Conservation (phyloP, 2,888 invertebrate genomes). For the Anticlea derivata region DNA sequence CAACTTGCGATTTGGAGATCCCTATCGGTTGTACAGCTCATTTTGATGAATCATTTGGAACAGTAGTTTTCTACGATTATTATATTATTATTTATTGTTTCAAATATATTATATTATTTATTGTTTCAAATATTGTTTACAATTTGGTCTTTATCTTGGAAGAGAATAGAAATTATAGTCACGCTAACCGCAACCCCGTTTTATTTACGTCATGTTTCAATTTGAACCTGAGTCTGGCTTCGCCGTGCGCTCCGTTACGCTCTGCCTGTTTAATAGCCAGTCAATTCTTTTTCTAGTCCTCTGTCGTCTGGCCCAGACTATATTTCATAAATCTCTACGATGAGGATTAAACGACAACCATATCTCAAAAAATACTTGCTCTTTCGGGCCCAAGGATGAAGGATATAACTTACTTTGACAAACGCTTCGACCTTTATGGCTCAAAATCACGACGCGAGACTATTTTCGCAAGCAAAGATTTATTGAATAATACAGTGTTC, state of each 20-base stretch:
- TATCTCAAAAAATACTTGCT: conserved; percentile 30
- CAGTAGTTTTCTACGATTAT: neutral
- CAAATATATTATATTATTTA: too few relatives aligned
- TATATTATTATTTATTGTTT: too few relatives aligned
- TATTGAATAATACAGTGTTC: conserved; percentile 12
- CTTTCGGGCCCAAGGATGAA: conserved; percentile 24
- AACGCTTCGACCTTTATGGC: conserved; percentile 26
- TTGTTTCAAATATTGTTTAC: too few relatives aligned
- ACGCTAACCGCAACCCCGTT: conserved; percentile 19
- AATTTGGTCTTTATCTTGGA: neutral
- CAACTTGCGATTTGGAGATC: conserved; percentile 12
- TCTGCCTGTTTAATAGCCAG: conserved; percentile 35
- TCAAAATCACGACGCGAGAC: conserved; percentile 21
- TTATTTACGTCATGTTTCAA: conserved; percentile 14
- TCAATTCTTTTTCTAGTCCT: conserved; percentile 38
- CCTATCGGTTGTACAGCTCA: neutral
- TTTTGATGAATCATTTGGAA: neutral
- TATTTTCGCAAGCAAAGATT: conserved; percentile 13
- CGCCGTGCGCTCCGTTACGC: conserved; percentile 23
- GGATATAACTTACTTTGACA: conserved; percentile 25
- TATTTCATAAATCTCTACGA: conserved; percentile 40
- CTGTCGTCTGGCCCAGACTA: conserved; percentile 35
- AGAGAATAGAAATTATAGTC: conserved; percentile 5
- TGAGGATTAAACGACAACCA: conserved; percentile 40
- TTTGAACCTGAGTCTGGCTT: conserved; percentile 21